Conservation (phyloP, 2,797 vertebrate species). For the Hippoglossus hippoglossus region DNA sequence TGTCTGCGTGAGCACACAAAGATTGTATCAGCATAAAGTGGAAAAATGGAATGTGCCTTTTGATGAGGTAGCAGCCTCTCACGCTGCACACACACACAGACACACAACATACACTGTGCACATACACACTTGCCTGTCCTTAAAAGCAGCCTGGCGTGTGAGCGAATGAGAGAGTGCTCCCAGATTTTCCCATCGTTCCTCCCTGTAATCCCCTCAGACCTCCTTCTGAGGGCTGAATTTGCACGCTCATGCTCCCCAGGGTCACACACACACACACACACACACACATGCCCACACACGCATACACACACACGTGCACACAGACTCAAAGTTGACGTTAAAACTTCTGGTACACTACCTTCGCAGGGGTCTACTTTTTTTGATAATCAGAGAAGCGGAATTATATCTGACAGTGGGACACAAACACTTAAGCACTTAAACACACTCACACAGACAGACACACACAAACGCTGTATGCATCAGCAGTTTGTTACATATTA, state of each 20-base stretch:
- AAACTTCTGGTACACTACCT: conserved; percentile 48
- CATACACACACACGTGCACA: neutral
- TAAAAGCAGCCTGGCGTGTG: conserved; percentile 80
- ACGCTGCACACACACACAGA: conserved; percentile 34
- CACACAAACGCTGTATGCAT: conserved; percentile 48
- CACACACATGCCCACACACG: conserved; percentile 20
- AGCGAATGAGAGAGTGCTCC: conserved; percentile 78
- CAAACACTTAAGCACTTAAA: conserved; percentile 21
- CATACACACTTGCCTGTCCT: conserved; percentile 57
- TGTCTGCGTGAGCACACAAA: conserved; percentile 44
- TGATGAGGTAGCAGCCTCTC: conserved; percentile 66
- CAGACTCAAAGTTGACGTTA: conserved; percentile 35
- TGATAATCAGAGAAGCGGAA: conserved; percentile 49
- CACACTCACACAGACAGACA: conserved; percentile 22
- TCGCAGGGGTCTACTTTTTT: conserved; percentile 48
- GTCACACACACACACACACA: conserved; percentile 40
- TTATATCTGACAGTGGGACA: conserved; percentile 50
- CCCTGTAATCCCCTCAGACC: conserved; percentile 80
- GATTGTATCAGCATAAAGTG: conserved; percentile 64
- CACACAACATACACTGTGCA: conserved; percentile 32
- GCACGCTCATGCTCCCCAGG: conserved; percentile 73
- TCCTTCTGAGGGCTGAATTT: conserved; percentile 77
- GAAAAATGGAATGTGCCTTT: conserved; percentile 63
- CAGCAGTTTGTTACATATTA: conserved; percentile 59
- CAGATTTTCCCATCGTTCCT: conserved; percentile 82